A percentile compares a stretch with the other conserved stretches of the same genome.
phyloP scores from a whole-genome alignment of 2,797 vertebrate species.

The Tamandua tetradactyla region DNA sequence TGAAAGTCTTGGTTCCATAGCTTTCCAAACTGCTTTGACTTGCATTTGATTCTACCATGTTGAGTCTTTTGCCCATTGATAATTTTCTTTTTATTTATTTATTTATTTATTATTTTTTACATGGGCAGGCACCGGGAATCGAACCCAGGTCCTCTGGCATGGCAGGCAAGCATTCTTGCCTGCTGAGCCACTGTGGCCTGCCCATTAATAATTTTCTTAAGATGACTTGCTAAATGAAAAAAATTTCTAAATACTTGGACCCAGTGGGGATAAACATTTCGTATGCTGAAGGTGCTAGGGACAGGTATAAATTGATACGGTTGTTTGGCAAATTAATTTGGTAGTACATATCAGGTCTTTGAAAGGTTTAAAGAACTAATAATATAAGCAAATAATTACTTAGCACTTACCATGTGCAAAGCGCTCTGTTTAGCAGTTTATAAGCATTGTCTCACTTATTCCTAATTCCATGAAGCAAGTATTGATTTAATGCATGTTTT shows the following conservation, averaged over 20 bases:
- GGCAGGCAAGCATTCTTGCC: too few relatives aligned
- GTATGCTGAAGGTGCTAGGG: neutral
- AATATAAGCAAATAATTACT: neutral
- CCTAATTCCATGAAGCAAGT: neutral
- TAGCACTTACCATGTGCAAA: neutral
- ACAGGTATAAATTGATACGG: neutral
- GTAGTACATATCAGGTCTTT: neutral
- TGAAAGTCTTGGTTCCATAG: neutral
- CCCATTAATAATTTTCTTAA: neutral
- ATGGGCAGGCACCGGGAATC: too few relatives aligned
- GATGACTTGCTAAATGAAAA: neutral
- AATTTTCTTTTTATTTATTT: too few relatives aligned
- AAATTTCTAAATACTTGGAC: neutral
- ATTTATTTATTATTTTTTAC: too few relatives aligned
- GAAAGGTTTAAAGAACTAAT: neutral
- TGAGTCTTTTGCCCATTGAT: neutral
- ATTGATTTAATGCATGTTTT: constrained; percentile 39
- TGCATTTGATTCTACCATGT: neutral
- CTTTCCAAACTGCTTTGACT: neutral
- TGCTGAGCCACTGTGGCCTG: too few relatives aligned
- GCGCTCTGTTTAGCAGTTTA: neutral
- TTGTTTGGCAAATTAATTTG: neutral
- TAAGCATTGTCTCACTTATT: constrained; percentile 17
- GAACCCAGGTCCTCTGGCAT: too few relatives aligned
- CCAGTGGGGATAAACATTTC: neutral